Base-by-base conservation (phyloP, 2,888 invertebrate species). In the Pristionchus arcanus region DNA sequence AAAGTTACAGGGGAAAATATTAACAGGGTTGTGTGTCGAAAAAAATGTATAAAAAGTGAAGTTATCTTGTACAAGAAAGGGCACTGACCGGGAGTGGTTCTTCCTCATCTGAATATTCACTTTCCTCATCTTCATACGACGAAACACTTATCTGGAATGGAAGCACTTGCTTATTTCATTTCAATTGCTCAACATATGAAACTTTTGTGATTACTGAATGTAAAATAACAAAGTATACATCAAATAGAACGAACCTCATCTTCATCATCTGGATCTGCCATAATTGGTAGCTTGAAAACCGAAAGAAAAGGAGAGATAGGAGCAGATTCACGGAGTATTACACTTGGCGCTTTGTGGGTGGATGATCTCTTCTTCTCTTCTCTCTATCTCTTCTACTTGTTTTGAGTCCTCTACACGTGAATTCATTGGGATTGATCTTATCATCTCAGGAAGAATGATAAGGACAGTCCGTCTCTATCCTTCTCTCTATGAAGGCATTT, bases 261-360 rank as follows among this genome's bases (percentile, higher is more conserved):
- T 42, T 87, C 87, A 15, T 87, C 87, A 53, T 87, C 86, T 86
- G 28, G 16, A 86, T 86, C 87, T 71, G 87, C 87, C 87, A 87
- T 87, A 53, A 28, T 66, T 34, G 66, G 87, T 42, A 37, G 66
- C 28, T 37, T 63, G 34, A 63, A 68, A 42, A 16, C n/a, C 13
- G 21, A 13, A 34, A 68, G 71, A 87, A n/a, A 42, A n/a, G 34
- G 53, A 68, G 87, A 63, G 31, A 37, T 37, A 37, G 55, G n/a
- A n/a, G n/a, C 37, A 87, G 87, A 59, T 63, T 85, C 68, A 87
- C 87, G 34, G 53, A 66, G 34, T 87, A 87, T 87, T 87, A 68
- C 66, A 68, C 87, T 11, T 42, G 25, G 4, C 31, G 49, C 53
- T 87, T 37, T 16, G 84, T 85, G 84, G 84, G 59, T 59, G 84